Evolutionary conservation across 2,888 invertebrate species (phyloP), one percentile per base, ranked within the genome.

Genomic region (Ommatoiulus sabulosus): DNA sequence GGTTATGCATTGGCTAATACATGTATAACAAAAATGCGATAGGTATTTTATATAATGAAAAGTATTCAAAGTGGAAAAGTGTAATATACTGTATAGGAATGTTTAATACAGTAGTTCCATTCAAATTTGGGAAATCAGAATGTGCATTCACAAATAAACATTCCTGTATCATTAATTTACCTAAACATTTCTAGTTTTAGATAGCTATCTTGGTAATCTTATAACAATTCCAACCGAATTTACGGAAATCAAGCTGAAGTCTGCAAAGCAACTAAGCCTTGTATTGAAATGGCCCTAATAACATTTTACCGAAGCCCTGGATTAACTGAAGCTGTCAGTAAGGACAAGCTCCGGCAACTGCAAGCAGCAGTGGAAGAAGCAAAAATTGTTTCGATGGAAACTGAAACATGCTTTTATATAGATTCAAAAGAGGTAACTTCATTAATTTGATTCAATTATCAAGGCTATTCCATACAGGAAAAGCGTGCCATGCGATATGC

Each of bases 341-440:
- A 88, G 63, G 46, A 85, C 48, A 84, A 87, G 52, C 43, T 88
- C 43, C 15, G n/a, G n/a, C 35, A 88, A 43, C 46, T 86, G 15
- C 52, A 88, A 87, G 35, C 12, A n/a, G 57, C 24, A 24, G n/a
- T 52, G 17, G 17, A 86, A 86, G 57, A 43, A 24, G 84, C 43
- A 17, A 52, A 86, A 89, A 63, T 89, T 20, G 87, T 72, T 10
- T 80, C 84, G 7, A 52, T 89, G 92, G 94, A 95, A 89, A 95
- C 95, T 7, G 97, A 97, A 93, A 93, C 95, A 90, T 97, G 97
- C 93, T 97, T 95, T 93, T 96, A 97, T 92, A 94, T 97, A 89
- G 96, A 96, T 92, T 92, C 94, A 44, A 90, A 91, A 35, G 90
- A 90, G 52, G 91, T 93, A 80, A 8, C 35, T 8, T 3, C 12